Evolutionary conservation across 2,797 vertebrate species (phyloP).

Genomic region (Takifugu rubripes): DNA sequence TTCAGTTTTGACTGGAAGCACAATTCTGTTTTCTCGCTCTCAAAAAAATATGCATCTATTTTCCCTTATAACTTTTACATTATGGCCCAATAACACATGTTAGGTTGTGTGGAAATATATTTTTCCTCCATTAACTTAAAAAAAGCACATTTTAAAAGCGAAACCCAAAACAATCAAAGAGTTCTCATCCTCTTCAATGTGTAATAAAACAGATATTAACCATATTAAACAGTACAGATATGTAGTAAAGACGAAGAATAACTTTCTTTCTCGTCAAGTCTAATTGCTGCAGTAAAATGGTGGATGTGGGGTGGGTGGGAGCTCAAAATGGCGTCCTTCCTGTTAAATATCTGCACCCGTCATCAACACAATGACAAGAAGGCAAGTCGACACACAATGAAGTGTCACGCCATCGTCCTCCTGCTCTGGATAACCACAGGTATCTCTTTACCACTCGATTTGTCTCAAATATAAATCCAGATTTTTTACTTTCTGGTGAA

Average conservation of each 20-base stretch:
- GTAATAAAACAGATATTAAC: too few relatives aligned
- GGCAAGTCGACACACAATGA: constrained; percentile 14
- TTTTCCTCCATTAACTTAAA: too few relatives aligned
- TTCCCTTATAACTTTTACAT: not conserved
- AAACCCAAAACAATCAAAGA: too few relatives aligned
- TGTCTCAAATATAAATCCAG: too few relatives aligned
- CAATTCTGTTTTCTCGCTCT: constrained; percentile 9
- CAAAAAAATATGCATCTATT: constrained; percentile 12
- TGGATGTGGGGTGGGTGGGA: not conserved
- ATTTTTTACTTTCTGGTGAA: too few relatives aligned
- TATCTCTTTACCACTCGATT: constrained; percentile 7
- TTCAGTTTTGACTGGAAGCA: constrained; percentile 61
- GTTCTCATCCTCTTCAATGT: too few relatives aligned
- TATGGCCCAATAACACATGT: too few relatives aligned
- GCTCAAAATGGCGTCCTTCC: constrained; percentile 53
- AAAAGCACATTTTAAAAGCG: too few relatives aligned
- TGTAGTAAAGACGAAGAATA: too few relatives aligned
- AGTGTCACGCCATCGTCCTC: not conserved
- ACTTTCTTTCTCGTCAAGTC: too few relatives aligned
- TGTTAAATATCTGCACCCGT: constrained; percentile 18
- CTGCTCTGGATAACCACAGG: constrained; percentile 46
- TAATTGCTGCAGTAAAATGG: constrained; percentile 45
- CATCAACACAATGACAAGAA: constrained; percentile 6
- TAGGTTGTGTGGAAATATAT: too few relatives aligned
- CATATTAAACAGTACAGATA: too few relatives aligned